These are phyloP conservation scores for Tipula helvola DNA, from an alignment of 2,888 invertebrate genomes.

Conservation along the genomic window DNA sequence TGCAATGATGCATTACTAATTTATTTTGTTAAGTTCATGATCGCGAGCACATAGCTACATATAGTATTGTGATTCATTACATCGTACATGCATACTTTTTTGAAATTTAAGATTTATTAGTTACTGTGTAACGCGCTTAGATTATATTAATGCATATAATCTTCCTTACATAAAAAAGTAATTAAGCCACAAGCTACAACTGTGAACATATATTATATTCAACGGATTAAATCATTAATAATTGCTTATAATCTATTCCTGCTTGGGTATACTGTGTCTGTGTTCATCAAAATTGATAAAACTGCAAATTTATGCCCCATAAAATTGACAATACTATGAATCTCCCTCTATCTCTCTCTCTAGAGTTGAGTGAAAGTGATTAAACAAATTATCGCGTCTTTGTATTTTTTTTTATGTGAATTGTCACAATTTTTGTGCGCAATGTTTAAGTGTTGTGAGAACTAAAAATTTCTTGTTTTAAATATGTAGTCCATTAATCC, in stretches of 20 bases:
- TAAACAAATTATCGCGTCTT: background rate
- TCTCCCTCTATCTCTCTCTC: background rate
- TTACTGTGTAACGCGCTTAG: background rate
- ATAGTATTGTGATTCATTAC: background rate
- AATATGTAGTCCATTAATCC: background rate
- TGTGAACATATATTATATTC: background rate
- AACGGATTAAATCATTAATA: background rate
- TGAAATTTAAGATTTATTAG: background rate
- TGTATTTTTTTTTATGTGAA: background rate
- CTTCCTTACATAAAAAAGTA: background rate
- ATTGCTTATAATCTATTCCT: background rate
- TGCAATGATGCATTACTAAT: background rate
- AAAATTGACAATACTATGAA: background rate
- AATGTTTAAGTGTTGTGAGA: background rate
- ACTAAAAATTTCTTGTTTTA: background rate
- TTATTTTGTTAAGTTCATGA: background rate
- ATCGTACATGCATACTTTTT: background rate
- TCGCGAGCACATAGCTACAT: background rate
- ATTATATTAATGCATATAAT: background rate
- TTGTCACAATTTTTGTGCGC: background rate
- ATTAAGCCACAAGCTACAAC: background rate
- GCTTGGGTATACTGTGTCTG: background rate
- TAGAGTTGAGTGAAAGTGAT: background rate
- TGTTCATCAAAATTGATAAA: background rate
- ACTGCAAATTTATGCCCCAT: background rate